Evolutionary conservation across 2,113 vertebrate genomes (phyloP).

Genomic region (Sceloporus tristichus): DNA sequence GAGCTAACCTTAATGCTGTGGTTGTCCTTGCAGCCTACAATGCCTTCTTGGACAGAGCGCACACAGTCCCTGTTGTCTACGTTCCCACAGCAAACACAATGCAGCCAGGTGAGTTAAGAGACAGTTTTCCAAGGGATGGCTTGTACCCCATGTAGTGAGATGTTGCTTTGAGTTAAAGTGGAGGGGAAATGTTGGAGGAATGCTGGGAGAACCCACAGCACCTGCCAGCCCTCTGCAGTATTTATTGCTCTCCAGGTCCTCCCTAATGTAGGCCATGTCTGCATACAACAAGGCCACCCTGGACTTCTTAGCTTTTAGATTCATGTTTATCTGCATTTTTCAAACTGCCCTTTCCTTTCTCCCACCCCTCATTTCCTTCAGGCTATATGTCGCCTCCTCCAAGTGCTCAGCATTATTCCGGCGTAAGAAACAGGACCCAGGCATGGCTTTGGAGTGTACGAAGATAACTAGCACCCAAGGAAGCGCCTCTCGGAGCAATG

Average conservation of each 20-base stretch:
- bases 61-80: slow-evolving; percentile 67
- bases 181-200: no score
- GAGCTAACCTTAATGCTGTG: not conserved
- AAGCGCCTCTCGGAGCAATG: no score
- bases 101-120: slow-evolving; percentile 58
- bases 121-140: no score
- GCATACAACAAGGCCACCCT: no score
- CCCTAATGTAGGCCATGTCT: no score
- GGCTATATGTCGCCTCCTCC: slow-evolving; percentile 30
- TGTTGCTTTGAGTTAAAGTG: no score
- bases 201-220: no score
- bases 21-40: slow-evolving; percentile 62
- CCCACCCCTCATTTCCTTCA: not conserved
- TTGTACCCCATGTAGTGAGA: no score
- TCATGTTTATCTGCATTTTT: no score
- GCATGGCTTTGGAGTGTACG: slow-evolving; percentile 66
- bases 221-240: not conserved
- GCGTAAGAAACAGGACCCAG: slow-evolving; percentile 44
- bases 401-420: not conserved
- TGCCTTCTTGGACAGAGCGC: slow-evolving; percentile 62
- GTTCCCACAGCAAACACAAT: slow-evolving; percentile 45
- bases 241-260: no score
- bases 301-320: no score
- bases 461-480: not conserved
- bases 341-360: no score